These are phyloP conservation scores for Halcyon malimbica DNA, from an alignment of 2,113 vertebrate genomes.

Conservation along the genomic window DNA sequence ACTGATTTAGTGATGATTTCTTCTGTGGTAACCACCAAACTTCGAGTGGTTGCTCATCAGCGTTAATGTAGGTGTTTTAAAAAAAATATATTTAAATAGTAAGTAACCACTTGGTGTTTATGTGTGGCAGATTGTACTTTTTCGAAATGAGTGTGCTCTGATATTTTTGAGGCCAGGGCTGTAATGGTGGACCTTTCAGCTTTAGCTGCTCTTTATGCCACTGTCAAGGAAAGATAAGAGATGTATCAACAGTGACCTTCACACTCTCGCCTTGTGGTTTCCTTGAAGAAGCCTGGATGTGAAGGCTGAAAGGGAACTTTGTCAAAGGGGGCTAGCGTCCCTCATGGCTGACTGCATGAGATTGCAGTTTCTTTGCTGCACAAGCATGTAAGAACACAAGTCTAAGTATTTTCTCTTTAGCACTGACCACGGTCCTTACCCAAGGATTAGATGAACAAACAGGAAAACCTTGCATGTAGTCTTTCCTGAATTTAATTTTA, in stretches of 20 bases:
- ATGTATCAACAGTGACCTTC: background rate
- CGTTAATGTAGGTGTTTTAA: background rate
- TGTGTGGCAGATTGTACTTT: rapidly evolving
- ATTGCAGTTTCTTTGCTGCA: background rate
- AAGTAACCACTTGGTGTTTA: background rate
- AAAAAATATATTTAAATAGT: background rate
- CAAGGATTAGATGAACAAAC: slow-evolving; percentile 4
- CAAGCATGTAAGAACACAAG: background rate
- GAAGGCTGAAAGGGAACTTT: background rate
- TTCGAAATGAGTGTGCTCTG: background rate
- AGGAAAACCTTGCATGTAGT: background rate
- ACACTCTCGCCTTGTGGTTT: background rate
- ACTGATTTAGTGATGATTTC: background rate
- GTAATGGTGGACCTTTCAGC: background rate
- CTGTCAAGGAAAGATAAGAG: background rate
- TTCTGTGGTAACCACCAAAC: background rate
- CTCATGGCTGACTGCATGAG: background rate
- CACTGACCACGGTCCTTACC: background rate
- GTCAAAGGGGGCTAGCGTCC: background rate
- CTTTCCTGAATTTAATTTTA: slow-evolving; percentile 25
- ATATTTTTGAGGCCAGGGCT: background rate
- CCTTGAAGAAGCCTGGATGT: background rate
- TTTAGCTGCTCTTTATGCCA: background rate
- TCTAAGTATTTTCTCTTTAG: background rate
- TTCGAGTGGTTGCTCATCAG: background rate